A percentile compares a stretch with the other conserved stretches of the same genome.
phyloP scores from a whole-genome alignment of 1,140 invertebrate species.

The Diorhabda elongata region DNA sequence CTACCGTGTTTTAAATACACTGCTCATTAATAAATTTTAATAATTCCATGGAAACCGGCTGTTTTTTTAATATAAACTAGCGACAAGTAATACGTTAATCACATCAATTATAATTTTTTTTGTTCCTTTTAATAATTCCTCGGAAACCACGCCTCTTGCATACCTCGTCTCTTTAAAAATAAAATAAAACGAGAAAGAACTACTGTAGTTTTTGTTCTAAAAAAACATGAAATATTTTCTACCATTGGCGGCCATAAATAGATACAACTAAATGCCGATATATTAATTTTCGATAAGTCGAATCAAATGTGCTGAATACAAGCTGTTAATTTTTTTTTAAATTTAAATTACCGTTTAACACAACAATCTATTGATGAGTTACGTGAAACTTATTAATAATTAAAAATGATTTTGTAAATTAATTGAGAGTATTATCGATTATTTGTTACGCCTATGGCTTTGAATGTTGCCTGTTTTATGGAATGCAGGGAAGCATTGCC shows the following conservation, averaged over 20 bases:
- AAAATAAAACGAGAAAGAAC: slow-evolving; percentile 17
- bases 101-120: slow-evolving; percentile 4
- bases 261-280: neutral
- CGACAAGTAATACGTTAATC: slow-evolving; percentile 8
- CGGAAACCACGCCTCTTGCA: slow-evolving; percentile 14
- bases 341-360: no score
- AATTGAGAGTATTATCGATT: no score
- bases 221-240: slow-evolving; percentile 20
- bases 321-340: no score
- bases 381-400: no score
- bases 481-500: slow-evolving; percentile 10
- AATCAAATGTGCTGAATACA: no score
- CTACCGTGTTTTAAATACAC: neutral
- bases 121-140: slow-evolving; percentile 8
- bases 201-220: slow-evolving; percentile 22
- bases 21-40: neutral
- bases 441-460: slow-evolving; percentile 14
- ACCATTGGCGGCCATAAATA: slow-evolving; percentile 7
- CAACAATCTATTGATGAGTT: no score
- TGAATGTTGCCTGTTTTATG: slow-evolving; percentile 15
- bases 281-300: neutral
- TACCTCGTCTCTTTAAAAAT: slow-evolving; percentile 19
- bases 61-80: neutral
- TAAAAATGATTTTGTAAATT: no score
- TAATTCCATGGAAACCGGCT: neutral